phyloP scores from a whole-genome alignment of 2,113 vertebrate genomes.

The Felis chaus region DNA sequence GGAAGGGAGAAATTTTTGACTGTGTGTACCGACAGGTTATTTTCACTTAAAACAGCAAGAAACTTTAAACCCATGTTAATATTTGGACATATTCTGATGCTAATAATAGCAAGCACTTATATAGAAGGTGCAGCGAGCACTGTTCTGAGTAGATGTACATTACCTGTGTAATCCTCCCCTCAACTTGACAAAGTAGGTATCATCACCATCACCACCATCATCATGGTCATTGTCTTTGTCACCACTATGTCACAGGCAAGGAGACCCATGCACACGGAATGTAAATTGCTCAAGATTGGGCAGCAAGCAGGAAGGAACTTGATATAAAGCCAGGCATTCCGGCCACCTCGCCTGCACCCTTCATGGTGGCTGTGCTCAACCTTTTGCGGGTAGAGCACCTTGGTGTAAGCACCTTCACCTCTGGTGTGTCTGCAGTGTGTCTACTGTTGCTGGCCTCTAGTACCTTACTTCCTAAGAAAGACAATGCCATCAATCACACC shows the following conservation, averaged over 20 bases:
- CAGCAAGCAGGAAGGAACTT: background rate
- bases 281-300: background rate
- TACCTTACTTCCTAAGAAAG: no score
- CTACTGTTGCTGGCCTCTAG: rapidly evolving
- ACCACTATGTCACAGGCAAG: background rate
- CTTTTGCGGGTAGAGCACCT: rapidly evolving
- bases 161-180: background rate
- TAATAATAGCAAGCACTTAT: rapidly evolving
- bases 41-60: background rate
- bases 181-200: background rate
- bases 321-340: rapidly evolving
- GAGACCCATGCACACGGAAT: no score
- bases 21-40: background rate
- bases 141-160: rapidly evolving
- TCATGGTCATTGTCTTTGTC: background rate
- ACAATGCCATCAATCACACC: rapidly evolving
- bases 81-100: background rate
- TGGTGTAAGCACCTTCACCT: rapidly evolving
- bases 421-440: rapidly evolving
- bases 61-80: background rate
- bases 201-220: rapidly evolving
- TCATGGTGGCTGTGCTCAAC: rapidly evolving
- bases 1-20: background rate
- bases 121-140: rapidly evolving
- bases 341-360: background rate